Conservation (phyloP, 2,888 invertebrate species). For the Globia sparganii region DNA sequence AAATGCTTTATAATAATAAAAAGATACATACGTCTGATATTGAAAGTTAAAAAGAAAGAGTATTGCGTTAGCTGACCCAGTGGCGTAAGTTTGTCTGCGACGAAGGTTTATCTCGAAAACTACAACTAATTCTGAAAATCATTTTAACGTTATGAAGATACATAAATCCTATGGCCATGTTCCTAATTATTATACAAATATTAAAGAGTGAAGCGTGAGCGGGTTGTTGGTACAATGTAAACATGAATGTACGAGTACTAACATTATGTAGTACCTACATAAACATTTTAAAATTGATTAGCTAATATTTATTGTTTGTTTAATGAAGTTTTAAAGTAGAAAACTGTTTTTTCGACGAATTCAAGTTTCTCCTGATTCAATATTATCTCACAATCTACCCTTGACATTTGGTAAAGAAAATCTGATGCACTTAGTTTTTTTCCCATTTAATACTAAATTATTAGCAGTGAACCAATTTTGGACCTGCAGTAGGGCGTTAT, state of each 20-base stretch:
- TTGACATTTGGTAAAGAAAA: no score
- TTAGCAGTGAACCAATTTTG: no score
- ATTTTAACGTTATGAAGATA: slow-evolving; percentile 2
- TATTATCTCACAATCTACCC: no score
- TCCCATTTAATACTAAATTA: no score
- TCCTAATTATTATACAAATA: slow-evolving; percentile 1
- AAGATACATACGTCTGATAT: not conserved
- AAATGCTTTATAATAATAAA: not conserved
- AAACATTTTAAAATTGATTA: not conserved
- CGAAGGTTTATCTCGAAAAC: not conserved
- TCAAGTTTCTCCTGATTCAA: no score
- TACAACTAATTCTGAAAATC: slow-evolving; percentile 1
- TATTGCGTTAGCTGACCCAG: not conserved
- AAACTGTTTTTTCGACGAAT: no score
- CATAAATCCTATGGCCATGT: not conserved
- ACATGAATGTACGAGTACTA: not conserved
- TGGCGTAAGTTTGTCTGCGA: not conserved
- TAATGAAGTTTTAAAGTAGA: no score
- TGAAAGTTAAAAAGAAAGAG: not conserved
- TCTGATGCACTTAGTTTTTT: no score
- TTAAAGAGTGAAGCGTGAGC: not conserved
- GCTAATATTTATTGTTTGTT: slow-evolving; percentile 14
- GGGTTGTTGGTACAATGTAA: not conserved
- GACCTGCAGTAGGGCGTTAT: no score
- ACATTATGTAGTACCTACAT: not conserved